Conservation (phyloP, 2,113 vertebrate species). For the Ranitomeya imitator region DNA sequence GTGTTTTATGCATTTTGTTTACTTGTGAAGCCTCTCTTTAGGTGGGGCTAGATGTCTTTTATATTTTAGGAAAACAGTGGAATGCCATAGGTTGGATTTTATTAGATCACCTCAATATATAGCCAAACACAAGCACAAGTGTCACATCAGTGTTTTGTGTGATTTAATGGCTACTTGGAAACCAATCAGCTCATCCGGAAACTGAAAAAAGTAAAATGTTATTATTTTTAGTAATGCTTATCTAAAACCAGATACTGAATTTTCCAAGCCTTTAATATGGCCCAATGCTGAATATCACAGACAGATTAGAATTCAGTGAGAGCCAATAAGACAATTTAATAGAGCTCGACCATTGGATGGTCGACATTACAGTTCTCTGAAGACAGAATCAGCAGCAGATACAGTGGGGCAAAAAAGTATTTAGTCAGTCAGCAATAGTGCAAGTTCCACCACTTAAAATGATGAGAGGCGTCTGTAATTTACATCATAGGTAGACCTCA, state of each 20-base stretch:
- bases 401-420: too few relatives aligned
- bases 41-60: not conserved
- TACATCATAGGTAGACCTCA: too few relatives aligned
- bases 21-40: not conserved
- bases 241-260: not conserved
- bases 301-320: not conserved
- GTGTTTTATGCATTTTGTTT: not conserved
- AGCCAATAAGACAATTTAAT: not conserved
- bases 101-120: not conserved
- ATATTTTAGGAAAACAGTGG: not conserved
- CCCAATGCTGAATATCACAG: not conserved
- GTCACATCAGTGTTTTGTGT: not conserved
- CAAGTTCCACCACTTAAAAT: too few relatives aligned
- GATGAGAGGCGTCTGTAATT: too few relatives aligned
- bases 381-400: constrained; percentile 5
- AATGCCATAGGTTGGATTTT: not conserved
- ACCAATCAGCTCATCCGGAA: not conserved
- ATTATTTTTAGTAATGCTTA: not conserved
- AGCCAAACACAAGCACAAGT: not conserved
- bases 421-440: too few relatives aligned
- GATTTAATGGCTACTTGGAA: not conserved
- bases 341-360: not conserved
- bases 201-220: not conserved
- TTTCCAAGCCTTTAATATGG: not conserved
- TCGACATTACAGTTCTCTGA: not conserved